phyloP scores from a whole-genome alignment of 2,888 invertebrate genomes.

The Trimorus sp. region DNA sequence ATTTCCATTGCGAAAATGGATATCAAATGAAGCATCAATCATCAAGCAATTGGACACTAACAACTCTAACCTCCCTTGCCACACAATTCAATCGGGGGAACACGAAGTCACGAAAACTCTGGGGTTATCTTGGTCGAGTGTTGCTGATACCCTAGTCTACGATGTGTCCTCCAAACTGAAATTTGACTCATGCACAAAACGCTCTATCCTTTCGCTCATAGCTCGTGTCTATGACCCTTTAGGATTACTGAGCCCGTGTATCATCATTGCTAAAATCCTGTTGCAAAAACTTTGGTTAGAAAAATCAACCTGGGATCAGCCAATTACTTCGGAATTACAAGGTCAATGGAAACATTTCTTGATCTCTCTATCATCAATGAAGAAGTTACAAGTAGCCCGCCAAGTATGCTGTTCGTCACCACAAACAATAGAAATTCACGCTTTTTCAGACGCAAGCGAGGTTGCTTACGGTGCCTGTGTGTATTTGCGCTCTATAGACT shows the following conservation, averaged over 20 bases:
- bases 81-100: conserved; percentile 11
- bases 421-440: conserved; percentile 21
- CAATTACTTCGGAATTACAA: too few species aligned
- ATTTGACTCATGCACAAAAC: neutral
- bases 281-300: conserved; percentile 33
- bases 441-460: conserved; percentile 40
- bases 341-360: conserved; percentile 50
- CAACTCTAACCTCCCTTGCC: neutral
- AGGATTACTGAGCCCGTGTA: conserved; percentile 29
- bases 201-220: conserved; percentile 15
- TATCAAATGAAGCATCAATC: conserved; percentile 27
- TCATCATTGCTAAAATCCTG: conserved; percentile 23
- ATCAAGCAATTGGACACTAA: neutral
- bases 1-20: conserved; percentile 37
- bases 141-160: conserved; percentile 8
- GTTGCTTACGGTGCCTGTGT: conserved; percentile 36
- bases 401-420: conserved; percentile 26
- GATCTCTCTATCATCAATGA: conserved; percentile 39
- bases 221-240: conserved; percentile 32
- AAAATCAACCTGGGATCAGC: conserved; percentile 32
- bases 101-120: conserved; percentile 11
- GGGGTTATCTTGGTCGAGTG: conserved; percentile 11
- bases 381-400: conserved; percentile 50
- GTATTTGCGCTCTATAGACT: conserved; percentile 28
- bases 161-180: neutral